Evolutionary conservation across 2,113 vertebrate genomes (phyloP).

Genomic region (Nanorana parkeri): DNA sequence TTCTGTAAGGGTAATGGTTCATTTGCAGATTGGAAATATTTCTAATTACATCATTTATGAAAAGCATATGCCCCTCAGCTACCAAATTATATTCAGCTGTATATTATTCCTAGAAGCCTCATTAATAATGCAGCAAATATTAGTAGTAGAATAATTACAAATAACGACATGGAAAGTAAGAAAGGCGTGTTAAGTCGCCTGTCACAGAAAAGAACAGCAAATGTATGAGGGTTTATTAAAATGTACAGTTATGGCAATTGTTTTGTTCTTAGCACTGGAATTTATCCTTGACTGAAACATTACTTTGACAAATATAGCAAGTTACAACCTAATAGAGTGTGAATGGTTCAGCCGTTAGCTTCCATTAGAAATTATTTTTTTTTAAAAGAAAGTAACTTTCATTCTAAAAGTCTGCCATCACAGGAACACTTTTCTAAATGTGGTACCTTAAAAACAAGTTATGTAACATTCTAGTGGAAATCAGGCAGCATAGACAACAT

Average conservation of each 20-base stretch:
- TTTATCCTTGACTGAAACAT: slow-evolving; percentile 44
- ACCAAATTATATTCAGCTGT: slow-evolving; percentile 47
- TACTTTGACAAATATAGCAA: slow-evolving; percentile 51
- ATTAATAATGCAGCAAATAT: slow-evolving; percentile 53
- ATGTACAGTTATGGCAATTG: slow-evolving; percentile 45
- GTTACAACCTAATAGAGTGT: slow-evolving; percentile 50
- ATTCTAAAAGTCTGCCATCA: slow-evolving; percentile 21
- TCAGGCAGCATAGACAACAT: no score
- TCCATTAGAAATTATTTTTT: slow-evolving; percentile 27
- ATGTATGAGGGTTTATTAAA: slow-evolving; percentile 30
- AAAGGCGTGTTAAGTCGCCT: slow-evolving; percentile 13
- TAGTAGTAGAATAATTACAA: slow-evolving; percentile 46
- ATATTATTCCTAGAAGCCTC: slow-evolving; percentile 46
- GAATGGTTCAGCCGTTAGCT: slow-evolving; percentile 42
- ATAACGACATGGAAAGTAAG: slow-evolving; percentile 31
- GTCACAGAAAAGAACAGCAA: slow-evolving; percentile 2
- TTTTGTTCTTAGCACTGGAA: slow-evolving; percentile 32
- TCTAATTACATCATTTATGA: slow-evolving; percentile 54
- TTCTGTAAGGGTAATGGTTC: slow-evolving; percentile 45
- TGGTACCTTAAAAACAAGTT: neutral
- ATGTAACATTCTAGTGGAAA: no score
- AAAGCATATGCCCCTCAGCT: slow-evolving; percentile 52
- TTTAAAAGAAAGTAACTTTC: slow-evolving; percentile 11
- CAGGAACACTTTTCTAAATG: slow-evolving; percentile 7
- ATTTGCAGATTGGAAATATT: slow-evolving; percentile 51